Evolutionary conservation across 2,888 invertebrate genomes (phyloP), one percentile per base, ranked within the genome.

Genomic region (Scrobipalpa atriplicella): DNA sequence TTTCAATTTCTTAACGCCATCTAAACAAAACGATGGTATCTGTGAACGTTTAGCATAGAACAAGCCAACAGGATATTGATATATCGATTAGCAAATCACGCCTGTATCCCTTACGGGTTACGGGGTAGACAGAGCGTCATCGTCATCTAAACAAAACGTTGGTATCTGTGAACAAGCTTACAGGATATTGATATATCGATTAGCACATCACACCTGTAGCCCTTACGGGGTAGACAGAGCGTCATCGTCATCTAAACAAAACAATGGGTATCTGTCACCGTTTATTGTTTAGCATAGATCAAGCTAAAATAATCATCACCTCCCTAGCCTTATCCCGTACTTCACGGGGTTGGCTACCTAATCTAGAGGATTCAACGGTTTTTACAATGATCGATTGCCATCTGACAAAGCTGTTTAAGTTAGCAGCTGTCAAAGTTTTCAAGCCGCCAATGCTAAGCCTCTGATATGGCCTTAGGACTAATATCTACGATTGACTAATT

Each of bases 11-110:
- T 16, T 5, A 38, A 38, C 21, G 61, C 39, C 39, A 16, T 36
- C 60, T 89, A 89, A 86, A 90, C 90, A 90, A 91, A 87, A 91
- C 52, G 91, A 91, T 92, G 86, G 88, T 92, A 92, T 92, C 92
- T 81, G 81, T 89, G 89, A 81, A 81, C 90, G 90, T 89, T 91
- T 92, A 91, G 86, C 92, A 92, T 91, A 90, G 81, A 80, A 91
- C 90, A 92, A 79, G 85, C 52, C 2, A 39, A 19, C 61, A 56
- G 61, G 41, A 61, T 61, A 61, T 58, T 58, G 58, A 58, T 29
- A 39, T 41, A 61, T 61, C 41, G 61, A 61, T 61, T 61, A 61
- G 61, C 18, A 61, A 8, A 18, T 41, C 13, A 58, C 6, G n/a
- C 21, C 36, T 58, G 0, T 58, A n/a, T 58, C 10, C 21, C 13